Conservation (phyloP, 2,113 vertebrate genomes). For the Pantherophis guttatus region DNA sequence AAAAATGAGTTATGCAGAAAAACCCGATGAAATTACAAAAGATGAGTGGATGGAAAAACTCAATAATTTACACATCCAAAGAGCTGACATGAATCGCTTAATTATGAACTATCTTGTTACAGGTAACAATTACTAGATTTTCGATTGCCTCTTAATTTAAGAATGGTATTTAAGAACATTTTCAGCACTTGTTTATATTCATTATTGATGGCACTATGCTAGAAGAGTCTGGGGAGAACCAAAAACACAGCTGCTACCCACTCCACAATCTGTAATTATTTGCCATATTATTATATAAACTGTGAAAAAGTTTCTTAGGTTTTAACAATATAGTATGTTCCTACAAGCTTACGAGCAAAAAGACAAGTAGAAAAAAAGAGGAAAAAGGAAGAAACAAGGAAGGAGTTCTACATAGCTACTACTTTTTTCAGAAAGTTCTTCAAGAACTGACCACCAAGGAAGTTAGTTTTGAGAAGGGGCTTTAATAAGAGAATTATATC, state of each 20-base stretch:
- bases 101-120: constrained; percentile 99
- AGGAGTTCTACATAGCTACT: not conserved
- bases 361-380: not conserved
- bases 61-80: constrained; percentile 96
- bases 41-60: constrained; percentile 99
- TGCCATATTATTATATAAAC: not conserved
- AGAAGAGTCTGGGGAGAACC: not conserved
- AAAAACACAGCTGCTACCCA: not conserved
- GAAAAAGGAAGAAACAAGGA: not conserved
- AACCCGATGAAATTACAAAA: constrained; percentile 94
- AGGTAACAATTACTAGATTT: constrained; percentile 65
- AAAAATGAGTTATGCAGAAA: constrained; percentile 98
- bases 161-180: not conserved
- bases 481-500: not conserved
- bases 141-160: not conserved
- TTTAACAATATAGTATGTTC: not conserved
- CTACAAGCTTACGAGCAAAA: not conserved
- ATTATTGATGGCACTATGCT: not conserved
- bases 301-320: not conserved
- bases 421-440: not conserved
- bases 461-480: not conserved
- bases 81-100: constrained; percentile 97
- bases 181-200: not conserved
- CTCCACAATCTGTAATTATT: not conserved
- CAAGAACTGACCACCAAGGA: not conserved